A percentile compares a stretch with the other conserved stretches of the same genome.
Evolutionary conservation across 2,113 vertebrate genomes (phyloP).

Genomic region (Cynocephalus volans): DNA sequence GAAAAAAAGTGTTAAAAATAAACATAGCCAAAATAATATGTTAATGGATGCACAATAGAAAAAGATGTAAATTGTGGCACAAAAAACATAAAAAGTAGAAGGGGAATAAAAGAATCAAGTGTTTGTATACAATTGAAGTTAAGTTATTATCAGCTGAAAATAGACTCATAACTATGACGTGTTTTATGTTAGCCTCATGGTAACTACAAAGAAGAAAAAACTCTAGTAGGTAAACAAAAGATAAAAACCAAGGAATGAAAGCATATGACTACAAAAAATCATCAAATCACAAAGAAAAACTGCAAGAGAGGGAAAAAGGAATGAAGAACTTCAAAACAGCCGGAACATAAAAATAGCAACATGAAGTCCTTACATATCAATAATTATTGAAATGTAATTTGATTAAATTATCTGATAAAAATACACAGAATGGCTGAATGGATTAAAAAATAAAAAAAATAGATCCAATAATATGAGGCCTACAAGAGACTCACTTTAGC

Average conservation of each 20-base stretch:
- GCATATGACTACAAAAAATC: background rate
- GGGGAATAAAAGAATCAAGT: background rate
- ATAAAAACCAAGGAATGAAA: background rate
- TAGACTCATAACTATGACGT: background rate
- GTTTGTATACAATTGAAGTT: background rate
- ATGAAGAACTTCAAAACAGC: background rate
- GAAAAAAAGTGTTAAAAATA: background rate
- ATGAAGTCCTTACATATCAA: background rate
- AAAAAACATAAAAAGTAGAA: background rate
- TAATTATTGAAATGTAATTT: background rate
- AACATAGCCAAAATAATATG: background rate
- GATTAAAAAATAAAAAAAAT: background rate
- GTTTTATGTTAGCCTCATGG: background rate
- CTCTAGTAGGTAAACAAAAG: background rate
- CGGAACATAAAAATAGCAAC: background rate
- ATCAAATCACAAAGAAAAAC: background rate
- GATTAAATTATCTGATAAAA: background rate
- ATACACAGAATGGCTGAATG: background rate
- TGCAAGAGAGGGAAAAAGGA: background rate
- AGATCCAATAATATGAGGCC: background rate
- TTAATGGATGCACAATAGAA: background rate
- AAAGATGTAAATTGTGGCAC: background rate
- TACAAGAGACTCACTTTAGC: background rate
- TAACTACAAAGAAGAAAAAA: background rate
- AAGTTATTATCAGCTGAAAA: background rate